A percentile compares a stretch with the other conserved stretches of the same genome.
Conservation (phyloP, 2,888 invertebrate species). For the Plebejus argus region DNA sequence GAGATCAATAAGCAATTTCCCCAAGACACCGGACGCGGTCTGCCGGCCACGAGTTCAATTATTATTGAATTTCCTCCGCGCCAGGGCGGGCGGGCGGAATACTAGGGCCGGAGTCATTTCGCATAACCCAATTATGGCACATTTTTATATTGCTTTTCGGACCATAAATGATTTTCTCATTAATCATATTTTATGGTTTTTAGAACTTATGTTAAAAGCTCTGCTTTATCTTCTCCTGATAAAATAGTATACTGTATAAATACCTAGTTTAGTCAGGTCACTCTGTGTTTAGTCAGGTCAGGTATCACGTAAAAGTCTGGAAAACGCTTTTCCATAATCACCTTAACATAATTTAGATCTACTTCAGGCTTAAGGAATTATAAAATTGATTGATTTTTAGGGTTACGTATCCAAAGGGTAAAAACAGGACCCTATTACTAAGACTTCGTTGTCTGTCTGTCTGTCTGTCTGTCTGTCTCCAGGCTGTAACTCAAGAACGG, state of each 20-base stretch:
- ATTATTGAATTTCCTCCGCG: slow-evolving; percentile 73
- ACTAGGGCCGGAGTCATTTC: slow-evolving; percentile 49
- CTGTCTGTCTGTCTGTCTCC: no score
- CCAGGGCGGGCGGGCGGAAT: slow-evolving; percentile 47
- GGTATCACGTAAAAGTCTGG: not conserved
- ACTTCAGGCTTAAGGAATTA: not conserved
- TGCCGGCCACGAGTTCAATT: slow-evolving; percentile 69
- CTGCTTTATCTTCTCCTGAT: not conserved
- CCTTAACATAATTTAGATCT: not conserved
- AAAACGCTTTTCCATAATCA: not conserved
- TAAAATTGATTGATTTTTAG: not conserved
- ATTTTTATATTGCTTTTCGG: not conserved
- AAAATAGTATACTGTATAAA: not conserved
- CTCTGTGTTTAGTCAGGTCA: no score
- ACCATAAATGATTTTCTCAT: not conserved
- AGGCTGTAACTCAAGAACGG: no score
- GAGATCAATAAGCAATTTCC: slow-evolving; percentile 69
- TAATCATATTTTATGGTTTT: not conserved
- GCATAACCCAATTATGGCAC: slow-evolving; percentile 50
- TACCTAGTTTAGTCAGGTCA: no score
- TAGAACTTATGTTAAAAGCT: not conserved
- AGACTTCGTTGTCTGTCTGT: no score
- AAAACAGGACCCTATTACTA: no score
- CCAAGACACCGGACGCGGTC: slow-evolving; percentile 71
- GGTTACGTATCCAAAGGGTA: no score